Percentiles rank a stretch among this genome's conserved stretches.
These are phyloP conservation scores for Cotesia typhae DNA, from an alignment of 1,140 invertebrate species.

Conservation along the genomic window DNA sequence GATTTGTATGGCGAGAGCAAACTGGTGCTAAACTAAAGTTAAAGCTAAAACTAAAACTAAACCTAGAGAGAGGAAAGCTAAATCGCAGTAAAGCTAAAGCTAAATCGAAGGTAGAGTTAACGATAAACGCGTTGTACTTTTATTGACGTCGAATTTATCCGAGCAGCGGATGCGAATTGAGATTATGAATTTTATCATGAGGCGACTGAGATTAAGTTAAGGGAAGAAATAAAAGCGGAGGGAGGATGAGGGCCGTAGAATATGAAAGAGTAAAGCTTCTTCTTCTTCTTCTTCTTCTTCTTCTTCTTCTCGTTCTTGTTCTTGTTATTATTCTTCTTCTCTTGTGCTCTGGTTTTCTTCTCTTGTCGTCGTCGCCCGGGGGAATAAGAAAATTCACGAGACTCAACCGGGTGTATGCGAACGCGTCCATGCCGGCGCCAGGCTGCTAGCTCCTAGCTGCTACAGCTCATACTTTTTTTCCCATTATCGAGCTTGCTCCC, in stretches of 20 bases:
- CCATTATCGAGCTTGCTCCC: slow-evolving; percentile 36
- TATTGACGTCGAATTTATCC: slow-evolving; percentile 6
- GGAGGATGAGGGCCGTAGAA: background rate
- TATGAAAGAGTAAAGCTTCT: slow-evolving; percentile 15
- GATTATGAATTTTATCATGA: slow-evolving; percentile 46
- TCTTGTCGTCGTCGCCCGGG: slow-evolving; percentile 15
- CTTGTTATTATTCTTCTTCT: background rate
- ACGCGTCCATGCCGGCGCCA: slow-evolving; percentile 10
- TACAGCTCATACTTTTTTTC: slow-evolving; percentile 20
- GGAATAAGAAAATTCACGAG: slow-evolving; percentile 27
- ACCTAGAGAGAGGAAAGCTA: background rate
- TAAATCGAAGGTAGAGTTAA: background rate
- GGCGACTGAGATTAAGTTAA: slow-evolving; percentile 1
- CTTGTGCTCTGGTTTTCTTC: slow-evolving; percentile 14
- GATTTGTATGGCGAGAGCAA: slow-evolving; percentile 39
- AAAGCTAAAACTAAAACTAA: background rate
- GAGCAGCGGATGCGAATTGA: slow-evolving; percentile 38
- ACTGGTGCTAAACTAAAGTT: background rate
- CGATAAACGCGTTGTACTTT: slow-evolving; percentile 12
- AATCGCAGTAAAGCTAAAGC: background rate
- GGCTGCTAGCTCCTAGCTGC: slow-evolving; percentile 24
- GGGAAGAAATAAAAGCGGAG: background rate
- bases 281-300: slow-evolving; percentile 10
- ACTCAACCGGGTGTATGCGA: slow-evolving; percentile 11
- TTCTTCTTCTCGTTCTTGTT: background rate